Percentiles rank a stretch among this genome's conserved stretches.
These are phyloP conservation scores for Drosophila murphyi DNA, from an alignment of 1,140 invertebrate species.

Conservation along the genomic window DNA sequence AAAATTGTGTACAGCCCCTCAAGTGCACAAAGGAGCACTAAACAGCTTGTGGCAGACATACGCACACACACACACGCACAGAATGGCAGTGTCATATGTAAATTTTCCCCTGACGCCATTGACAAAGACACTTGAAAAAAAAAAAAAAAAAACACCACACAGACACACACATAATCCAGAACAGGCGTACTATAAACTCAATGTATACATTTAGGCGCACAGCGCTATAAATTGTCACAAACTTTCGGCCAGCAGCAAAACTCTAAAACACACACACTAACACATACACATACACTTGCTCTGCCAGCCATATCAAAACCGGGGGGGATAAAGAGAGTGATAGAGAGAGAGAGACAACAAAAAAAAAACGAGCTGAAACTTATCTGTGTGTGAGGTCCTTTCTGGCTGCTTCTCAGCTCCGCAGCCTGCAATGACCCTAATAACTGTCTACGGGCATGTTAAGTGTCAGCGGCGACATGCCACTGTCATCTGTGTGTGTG, in stretches of 20 bases:
- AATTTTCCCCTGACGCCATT: conserved; percentile 80
- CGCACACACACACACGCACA: conserved; percentile 28
- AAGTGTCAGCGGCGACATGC: conserved; percentile 80
- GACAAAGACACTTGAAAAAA: conserved; percentile 73
- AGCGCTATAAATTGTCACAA: conserved; percentile 72
- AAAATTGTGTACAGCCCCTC: conserved; percentile 71
- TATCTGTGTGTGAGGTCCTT: conserved; percentile 47
- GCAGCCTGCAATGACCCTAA: conserved; percentile 68
- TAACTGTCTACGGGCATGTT: conserved; percentile 82
- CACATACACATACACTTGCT: neutral
- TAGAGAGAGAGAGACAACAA: conserved; percentile 15
- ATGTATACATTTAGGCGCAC: conserved; percentile 75
- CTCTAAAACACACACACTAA: conserved; percentile 65
- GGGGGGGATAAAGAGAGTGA: neutral
- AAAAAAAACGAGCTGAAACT: conserved; percentile 31
- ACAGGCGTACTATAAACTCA: conserved; percentile 72
- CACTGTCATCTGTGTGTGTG: conserved; percentile 62
- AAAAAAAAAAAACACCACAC: conserved; percentile 40
- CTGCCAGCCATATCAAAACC: conserved; percentile 23
- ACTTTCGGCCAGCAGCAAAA: conserved; percentile 66
- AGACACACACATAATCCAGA: conserved; percentile 32
- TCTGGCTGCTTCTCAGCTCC: conserved; percentile 17
- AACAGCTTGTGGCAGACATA: conserved; percentile 55
- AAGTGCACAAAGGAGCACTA: conserved; percentile 73
- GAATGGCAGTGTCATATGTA: conserved; percentile 76